Conservation (phyloP, 2,797 vertebrate genomes). For the Gymnocypris eckloni region DNA sequence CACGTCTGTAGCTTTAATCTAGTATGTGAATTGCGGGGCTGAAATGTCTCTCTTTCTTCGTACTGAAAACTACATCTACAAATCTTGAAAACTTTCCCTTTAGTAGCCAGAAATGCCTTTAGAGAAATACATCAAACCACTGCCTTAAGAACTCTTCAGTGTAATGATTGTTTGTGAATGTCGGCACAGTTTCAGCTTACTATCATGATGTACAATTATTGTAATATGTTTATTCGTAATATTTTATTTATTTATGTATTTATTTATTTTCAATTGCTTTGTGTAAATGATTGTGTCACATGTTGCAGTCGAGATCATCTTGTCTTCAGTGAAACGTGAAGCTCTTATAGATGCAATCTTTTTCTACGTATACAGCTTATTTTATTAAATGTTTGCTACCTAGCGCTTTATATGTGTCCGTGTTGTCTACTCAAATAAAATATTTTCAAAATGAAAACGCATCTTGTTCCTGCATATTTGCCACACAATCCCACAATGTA, state of each 20-base stretch:
- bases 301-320: slow-evolving; percentile 83
- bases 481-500: not conserved
- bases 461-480: slow-evolving; percentile 29
- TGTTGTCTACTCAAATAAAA: slow-evolving; percentile 95
- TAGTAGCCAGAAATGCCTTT: slow-evolving; percentile 98
- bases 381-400: slow-evolving; percentile 99
- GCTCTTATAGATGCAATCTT: slow-evolving; percentile 99
- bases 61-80: slow-evolving; percentile 72
- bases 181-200: slow-evolving; percentile 81
- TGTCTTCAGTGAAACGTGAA: slow-evolving; percentile 87
- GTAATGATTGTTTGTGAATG: slow-evolving; percentile 78
- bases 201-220: slow-evolving; percentile 83
- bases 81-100: slow-evolving; percentile 80
- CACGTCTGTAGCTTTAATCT: slow-evolving; percentile 89
- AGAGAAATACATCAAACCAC: slow-evolving; percentile 86
- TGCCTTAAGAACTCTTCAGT: slow-evolving; percentile 89
- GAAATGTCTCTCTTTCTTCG: slow-evolving; percentile 64
- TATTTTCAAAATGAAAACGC: slow-evolving; percentile 94
- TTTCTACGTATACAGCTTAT: slow-evolving; percentile 98
- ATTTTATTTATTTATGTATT: slow-evolving; percentile 91
- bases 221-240: slow-evolving; percentile 94
- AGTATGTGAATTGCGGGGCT: slow-evolving; percentile 86
- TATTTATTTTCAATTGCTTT: slow-evolving; percentile 97
- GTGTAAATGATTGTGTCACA: slow-evolving; percentile 87
- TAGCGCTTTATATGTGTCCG: slow-evolving; percentile 99